phyloP scores from a whole-genome alignment of 2,888 invertebrate genomes.

The Rugalucina vietnamica region DNA sequence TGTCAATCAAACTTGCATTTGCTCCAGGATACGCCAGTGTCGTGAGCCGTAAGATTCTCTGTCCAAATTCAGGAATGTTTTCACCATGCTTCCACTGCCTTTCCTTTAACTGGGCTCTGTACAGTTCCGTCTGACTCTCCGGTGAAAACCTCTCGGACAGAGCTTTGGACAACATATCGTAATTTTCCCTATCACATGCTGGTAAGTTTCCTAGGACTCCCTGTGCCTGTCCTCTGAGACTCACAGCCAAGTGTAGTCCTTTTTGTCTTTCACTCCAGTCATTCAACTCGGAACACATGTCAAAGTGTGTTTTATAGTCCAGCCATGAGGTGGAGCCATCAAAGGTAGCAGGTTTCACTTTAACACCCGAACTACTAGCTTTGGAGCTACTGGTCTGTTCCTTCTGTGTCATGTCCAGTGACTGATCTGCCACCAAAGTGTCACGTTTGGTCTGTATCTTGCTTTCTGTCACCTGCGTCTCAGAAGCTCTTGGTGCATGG shows the following conservation, averaged over 20 bases:
- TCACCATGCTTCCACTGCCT: neutral
- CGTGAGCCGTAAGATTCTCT: neutral
- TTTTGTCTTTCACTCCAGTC: neutral
- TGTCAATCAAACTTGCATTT: too few relatives aligned
- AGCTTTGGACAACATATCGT: neutral
- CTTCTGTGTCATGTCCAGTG: too few relatives aligned
- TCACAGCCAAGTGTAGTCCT: neutral
- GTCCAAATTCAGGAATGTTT: neutral
- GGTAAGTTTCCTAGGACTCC: neutral
- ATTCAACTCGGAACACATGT: neutral
- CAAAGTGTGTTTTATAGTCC: neutral
- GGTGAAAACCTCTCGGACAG: neutral
- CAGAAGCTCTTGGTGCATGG: too few relatives aligned
- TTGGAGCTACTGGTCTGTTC: too few relatives aligned
- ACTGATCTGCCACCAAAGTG: too few relatives aligned
- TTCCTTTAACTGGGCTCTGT: neutral
- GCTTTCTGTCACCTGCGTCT: too few relatives aligned
- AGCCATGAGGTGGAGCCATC: neutral
- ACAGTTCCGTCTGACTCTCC: neutral
- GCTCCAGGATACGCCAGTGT: neutral
- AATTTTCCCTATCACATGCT: neutral
- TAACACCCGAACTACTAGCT: neutral
- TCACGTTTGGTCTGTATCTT: too few relatives aligned
- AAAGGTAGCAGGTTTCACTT: neutral
- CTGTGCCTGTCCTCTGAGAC: neutral